phyloP scores from a whole-genome alignment of 2,797 vertebrate species.

The Leptodactylus fallax region DNA sequence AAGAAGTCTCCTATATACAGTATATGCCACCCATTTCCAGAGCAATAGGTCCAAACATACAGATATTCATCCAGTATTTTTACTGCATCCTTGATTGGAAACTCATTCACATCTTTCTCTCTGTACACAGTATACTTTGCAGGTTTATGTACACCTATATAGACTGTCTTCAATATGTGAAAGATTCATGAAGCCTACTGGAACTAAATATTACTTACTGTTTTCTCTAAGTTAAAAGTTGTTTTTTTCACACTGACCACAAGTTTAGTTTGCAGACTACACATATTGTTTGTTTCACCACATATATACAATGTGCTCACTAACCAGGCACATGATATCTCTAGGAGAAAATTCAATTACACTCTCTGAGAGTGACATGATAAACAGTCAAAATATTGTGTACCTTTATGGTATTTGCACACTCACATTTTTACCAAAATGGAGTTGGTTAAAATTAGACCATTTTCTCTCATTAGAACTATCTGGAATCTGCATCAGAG shows the following conservation, averaged over 20 bases:
- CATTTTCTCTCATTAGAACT: conserved; percentile 3
- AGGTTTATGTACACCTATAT: neutral
- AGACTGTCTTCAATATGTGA: neutral
- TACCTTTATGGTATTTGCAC: conserved; percentile 5
- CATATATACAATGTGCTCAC: neutral
- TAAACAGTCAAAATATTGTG: conserved; percentile 22
- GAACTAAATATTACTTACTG: neutral
- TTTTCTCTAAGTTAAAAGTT: neutral
- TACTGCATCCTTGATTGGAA: neutral
- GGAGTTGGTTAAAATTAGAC: neutral
- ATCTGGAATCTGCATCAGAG: neutral
- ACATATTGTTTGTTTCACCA: neutral
- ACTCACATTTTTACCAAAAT: neutral
- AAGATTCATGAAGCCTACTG: neutral
- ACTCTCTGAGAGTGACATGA: neutral
- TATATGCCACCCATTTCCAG: neutral
- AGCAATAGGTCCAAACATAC: neutral
- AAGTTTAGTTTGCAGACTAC: neutral
- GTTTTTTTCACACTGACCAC: neutral
- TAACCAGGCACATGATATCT: neutral
- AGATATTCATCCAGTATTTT: neutral
- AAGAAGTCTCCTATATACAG: neutral
- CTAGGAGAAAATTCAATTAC: neutral
- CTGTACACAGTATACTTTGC: neutral
- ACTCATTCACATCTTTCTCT: neutral